Conservation (phyloP, 1,140 invertebrate species). For the Zaprionus ornatus region DNA sequence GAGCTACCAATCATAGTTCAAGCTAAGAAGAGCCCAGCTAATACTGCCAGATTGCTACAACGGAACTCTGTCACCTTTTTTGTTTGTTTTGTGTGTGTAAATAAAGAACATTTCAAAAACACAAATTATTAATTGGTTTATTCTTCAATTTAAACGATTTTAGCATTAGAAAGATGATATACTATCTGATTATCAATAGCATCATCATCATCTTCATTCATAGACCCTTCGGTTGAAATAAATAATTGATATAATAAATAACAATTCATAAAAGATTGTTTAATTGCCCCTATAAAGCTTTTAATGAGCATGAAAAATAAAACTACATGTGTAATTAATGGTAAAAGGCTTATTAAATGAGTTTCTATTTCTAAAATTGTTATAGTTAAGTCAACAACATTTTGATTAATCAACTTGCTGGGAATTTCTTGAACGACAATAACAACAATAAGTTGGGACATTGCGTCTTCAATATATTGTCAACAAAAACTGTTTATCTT, state of each 20-base stretch:
- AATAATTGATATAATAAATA: no score
- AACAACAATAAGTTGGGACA: background rate
- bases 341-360: no score
- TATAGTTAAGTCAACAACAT: background rate
- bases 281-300: no score
- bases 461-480: background rate
- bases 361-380: background rate
- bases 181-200: no score
- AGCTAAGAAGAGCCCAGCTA: slow-evolving; percentile 1
- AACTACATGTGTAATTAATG: no score
- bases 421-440: background rate
- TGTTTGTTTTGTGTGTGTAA: slow-evolving; percentile 19
- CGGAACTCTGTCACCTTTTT: background rate
- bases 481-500: background rate
- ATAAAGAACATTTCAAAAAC: slow-evolving; percentile 30
- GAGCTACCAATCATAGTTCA: background rate
- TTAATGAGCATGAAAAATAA: no score
- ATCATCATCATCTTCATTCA: no score
- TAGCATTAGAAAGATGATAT: background rate
- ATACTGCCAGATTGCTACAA: background rate
- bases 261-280: no score
- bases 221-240: no score
- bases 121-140: background rate
- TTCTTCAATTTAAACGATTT: background rate
- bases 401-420: background rate